Conservation (phyloP, 2,797 vertebrate genomes). For the Alfaro cultratus region DNA sequence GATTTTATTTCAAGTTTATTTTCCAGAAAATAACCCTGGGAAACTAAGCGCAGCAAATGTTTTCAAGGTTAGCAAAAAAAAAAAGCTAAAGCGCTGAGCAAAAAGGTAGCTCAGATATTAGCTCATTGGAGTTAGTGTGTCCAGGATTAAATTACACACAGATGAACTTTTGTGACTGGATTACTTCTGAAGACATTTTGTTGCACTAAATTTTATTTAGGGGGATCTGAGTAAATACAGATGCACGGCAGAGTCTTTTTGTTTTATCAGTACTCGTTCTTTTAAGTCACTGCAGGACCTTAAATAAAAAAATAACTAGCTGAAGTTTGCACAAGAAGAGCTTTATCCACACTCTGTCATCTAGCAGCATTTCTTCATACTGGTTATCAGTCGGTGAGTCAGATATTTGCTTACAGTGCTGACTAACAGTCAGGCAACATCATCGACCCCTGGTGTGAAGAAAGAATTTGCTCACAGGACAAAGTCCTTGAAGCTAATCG, state of each 20-base stretch:
- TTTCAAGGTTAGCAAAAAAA: background rate
- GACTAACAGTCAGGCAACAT: constrained; percentile 48
- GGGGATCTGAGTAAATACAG: background rate
- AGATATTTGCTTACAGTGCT: constrained; percentile 55
- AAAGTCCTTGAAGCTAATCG: constrained; percentile 38
- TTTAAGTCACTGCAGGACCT: constrained; percentile 14
- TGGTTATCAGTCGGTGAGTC: constrained; percentile 44
- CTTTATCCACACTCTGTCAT: constrained; percentile 69
- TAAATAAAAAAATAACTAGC: constrained; percentile 6
- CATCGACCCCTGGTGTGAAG: constrained; percentile 13
- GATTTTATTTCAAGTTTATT: too few relatives aligned
- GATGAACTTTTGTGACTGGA: background rate
- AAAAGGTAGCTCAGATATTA: background rate
- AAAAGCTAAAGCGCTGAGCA: background rate
- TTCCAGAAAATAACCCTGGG: background rate
- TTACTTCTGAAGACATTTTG: background rate
- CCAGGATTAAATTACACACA: background rate
- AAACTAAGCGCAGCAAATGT: background rate
- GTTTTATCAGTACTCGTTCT: background rate
- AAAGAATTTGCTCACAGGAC: constrained; percentile 25
- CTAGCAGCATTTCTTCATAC: constrained; percentile 16
- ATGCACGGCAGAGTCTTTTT: background rate
- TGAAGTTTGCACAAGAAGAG: constrained; percentile 64
- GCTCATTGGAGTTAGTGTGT: background rate
- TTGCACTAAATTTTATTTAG: background rate